These are phyloP conservation scores for Erebia palarica DNA, from an alignment of 2,888 invertebrate genomes.

Conservation along the genomic window DNA sequence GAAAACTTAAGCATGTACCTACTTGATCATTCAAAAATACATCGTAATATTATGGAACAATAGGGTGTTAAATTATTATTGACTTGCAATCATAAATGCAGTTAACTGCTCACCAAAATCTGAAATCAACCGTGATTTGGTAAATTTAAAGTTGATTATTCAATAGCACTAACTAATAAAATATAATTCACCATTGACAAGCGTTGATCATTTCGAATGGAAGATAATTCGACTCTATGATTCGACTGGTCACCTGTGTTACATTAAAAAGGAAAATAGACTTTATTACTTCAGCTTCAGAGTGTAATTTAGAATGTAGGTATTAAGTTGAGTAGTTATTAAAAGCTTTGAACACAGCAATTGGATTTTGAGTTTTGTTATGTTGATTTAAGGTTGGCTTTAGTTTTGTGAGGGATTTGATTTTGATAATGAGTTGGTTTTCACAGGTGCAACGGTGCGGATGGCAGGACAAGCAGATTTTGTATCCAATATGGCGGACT, in stretches of 20 bases:
- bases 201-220: conserved; percentile 67
- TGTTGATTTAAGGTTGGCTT: conserved; percentile 31
- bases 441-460: conserved; percentile 73
- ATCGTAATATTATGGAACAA: too few relatives aligned
- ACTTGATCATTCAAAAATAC: too few relatives aligned
- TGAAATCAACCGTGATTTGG: conserved; percentile 26
- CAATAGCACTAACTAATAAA: conserved; percentile 24
- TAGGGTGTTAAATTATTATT: too few relatives aligned
- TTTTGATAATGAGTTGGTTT: conserved; percentile 53
- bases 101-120: background rate
- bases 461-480: conserved; percentile 77
- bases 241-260: conserved; percentile 65
- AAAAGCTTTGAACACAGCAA: conserved; percentile 35
- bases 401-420: conserved; percentile 31
- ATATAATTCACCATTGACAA: conserved; percentile 49
- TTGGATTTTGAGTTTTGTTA: conserved; percentile 36
- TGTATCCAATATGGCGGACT: conserved; percentile 76
- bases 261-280: conserved; percentile 33
- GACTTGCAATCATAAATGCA: too few relatives aligned
- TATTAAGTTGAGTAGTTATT: conserved; percentile 37
- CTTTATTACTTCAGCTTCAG: conserved; percentile 45
- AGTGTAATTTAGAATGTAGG: conserved; percentile 40
- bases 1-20: too few relatives aligned
- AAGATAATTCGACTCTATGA: conserved; percentile 55
- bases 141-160: conserved; percentile 47